Percentiles rank a stretch among this genome's conserved stretches.
Evolutionary conservation across 2,113 vertebrate genomes (phyloP).

Genomic region (Oenanthe oenanthe): DNA sequence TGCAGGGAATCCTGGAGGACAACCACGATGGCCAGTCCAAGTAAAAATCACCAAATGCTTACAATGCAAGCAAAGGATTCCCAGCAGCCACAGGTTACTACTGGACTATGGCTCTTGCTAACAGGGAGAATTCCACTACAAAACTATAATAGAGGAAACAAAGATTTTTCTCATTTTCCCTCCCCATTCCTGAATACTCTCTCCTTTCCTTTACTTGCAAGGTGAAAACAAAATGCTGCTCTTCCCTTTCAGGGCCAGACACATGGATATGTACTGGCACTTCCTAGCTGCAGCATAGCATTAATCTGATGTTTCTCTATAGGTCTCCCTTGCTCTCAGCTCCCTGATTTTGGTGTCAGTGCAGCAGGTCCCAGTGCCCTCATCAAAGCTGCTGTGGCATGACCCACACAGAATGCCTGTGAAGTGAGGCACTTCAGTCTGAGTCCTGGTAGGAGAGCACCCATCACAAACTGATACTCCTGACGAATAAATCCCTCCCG

Average conservation of each 20-base stretch:
- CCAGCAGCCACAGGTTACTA: neutral
- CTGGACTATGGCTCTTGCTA: neutral
- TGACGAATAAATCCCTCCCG: accelerated
- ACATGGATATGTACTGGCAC: neutral
- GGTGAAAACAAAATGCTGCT: neutral
- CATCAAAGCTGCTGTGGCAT: neutral
- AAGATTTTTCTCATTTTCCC: neutral
- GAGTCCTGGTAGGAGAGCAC: accelerated
- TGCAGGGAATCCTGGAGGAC: neutral
- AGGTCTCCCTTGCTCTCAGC: neutral
- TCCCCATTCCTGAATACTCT: neutral
- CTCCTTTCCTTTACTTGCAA: neutral
- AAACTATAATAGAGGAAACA: neutral
- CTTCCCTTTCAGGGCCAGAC: neutral
- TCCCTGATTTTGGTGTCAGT: neutral
- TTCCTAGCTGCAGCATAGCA: neutral
- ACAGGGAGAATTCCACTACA: neutral
- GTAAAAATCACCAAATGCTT: neutral
- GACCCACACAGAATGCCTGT: neutral
- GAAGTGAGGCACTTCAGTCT: neutral
- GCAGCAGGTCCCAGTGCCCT: neutral
- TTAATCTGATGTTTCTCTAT: neutral
- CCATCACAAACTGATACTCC: neutral
- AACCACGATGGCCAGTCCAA: neutral
- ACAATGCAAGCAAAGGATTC: neutral